Base-by-base conservation (phyloP, 2,113 vertebrate genomes). In the Festucalex cinctus region DNA sequence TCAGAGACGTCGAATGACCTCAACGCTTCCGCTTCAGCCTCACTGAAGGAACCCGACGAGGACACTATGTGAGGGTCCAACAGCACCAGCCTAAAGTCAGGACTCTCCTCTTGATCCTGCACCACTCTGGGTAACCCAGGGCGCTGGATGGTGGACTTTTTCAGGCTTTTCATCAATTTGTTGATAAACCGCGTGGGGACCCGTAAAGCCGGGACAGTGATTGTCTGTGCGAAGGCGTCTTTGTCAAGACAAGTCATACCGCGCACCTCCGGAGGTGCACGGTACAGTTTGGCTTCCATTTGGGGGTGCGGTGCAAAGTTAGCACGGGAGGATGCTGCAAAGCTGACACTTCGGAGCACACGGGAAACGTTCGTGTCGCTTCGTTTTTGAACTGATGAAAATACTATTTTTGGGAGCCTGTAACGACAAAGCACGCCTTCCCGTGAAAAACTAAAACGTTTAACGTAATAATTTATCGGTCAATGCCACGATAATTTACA, bases 201-300 rank as follows among this genome's bases (percentile, higher is more conserved):
- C 70, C 92, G 92, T 26, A 99, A 83, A 49, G 92, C 94, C 8
- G 97, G 97, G 66, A 99, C 88, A 7, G 75, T 85, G 17, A 99
- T 71, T 3, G 83, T 92, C 83, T 89, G 96, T 73, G 85, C 91
- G 89, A 99, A 99, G 73, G 94, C 95, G 5, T 92, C 89, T 73
- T 91, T 92, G 78, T 98, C 80, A 24, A 99, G 93, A 6, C 70
- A 43, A n/a, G 91, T 96, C 95, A 99, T 98, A 46, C 97, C 97
- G 65, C 95, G 91, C 46, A 98, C 95, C 39, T 82, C 58, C 3
- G 93, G 80, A 70, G 92, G 92, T 0, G 93, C 91, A 0, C 62
- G 81, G 78, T 93, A 96, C 3, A 93, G 81, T 65, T 81, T 77
- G n/a, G 91, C 77, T n/a, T 93, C 92, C 73, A 82, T 77, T n/a